Percentiles rank a stretch among this genome's conserved stretches.
These are phyloP conservation scores for Drymonia ruficornis DNA, from an alignment of 2,888 invertebrate genomes.

Conservation along the genomic window DNA sequence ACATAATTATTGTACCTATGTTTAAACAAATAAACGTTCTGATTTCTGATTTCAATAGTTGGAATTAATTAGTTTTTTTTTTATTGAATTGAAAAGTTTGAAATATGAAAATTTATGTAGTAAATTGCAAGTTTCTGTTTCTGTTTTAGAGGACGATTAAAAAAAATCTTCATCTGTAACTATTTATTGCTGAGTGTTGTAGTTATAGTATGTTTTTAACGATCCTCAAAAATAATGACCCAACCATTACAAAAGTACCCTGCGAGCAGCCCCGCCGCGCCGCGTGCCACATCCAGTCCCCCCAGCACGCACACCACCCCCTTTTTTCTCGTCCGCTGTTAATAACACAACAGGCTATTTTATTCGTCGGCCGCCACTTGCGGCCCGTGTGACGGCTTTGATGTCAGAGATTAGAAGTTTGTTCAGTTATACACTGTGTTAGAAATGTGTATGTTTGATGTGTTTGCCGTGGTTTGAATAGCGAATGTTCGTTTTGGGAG, in stretches of 20 bases:
- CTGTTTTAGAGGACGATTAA: too few species aligned
- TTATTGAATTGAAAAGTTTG: too few species aligned
- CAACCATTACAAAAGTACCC: background rate
- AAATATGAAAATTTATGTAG: too few species aligned
- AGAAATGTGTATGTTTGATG: conserved; percentile 23
- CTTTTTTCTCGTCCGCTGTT: conserved; percentile 71
- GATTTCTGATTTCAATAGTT: too few species aligned
- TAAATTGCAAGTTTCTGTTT: too few species aligned
- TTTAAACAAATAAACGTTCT: too few species aligned
- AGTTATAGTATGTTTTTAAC: background rate
- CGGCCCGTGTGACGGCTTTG: conserved; percentile 76
- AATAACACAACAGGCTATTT: conserved; percentile 82
- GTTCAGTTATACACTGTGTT: conserved; percentile 47
- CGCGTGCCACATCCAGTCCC: conserved; percentile 47
- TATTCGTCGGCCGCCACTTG: conserved; percentile 76
- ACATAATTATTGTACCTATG: too few species aligned
- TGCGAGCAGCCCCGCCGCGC: background rate
- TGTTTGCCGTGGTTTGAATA: conserved; percentile 18
- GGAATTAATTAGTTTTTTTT: too few species aligned
- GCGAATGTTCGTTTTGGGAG: background rate
- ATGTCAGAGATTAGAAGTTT: conserved; percentile 76
- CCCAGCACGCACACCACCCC: conserved; percentile 43
- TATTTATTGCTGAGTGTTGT: too few species aligned
- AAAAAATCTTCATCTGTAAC: too few species aligned
- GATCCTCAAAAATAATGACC: background rate